Base-by-base conservation (phyloP, 2,113 vertebrate species). In the Phalacrocorax pelagicus region DNA sequence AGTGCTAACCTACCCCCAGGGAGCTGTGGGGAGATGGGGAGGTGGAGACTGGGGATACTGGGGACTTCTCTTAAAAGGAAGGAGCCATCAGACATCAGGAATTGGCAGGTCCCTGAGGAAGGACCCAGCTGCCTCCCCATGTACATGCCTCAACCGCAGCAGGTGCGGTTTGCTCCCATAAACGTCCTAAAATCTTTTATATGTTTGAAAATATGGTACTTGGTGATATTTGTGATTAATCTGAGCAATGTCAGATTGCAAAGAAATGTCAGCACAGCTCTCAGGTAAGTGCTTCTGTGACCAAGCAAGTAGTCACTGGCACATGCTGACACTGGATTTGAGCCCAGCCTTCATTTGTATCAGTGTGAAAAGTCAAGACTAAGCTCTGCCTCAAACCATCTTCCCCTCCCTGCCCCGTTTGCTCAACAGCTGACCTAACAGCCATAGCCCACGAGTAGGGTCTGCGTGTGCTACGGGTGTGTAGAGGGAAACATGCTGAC, bases 101-200 rank as follows among this genome's bases (percentile, higher is more conserved):
- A 5, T 0, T 10, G 20, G 57, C 44, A 54, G 34, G 21, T 70
- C 22, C 49, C 30, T 0, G 2, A 92, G 26, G 61, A 47, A 42
- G 30, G 12, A 66, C 40, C 58, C 9, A 7, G 8, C 17, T 0
- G 2, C 15, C 10, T 65, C 11, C 23, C 32, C 0, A 0, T 19
- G 21, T 4, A 5, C 11, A 12, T 24, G 16, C 34, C 59, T 67
- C 0, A 0, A 5, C 30, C 15, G 26, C 34, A n/a, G 19, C 47
- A 19, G 29, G 24, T 38, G n/a, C 0, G 3, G 2, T 27, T 80
- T 63, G 7, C n/a, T 81, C 15, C 20, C 23, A 8, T 26, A 6
- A 12, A 24, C 18, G 17, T 20, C 52, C 18, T 16, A 15, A 69
- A 65, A 2, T 36, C 57, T 42, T 22, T 46, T 23, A 4, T 9